Base-by-base conservation (phyloP, 2,888 invertebrate species). In the Rhagonycha lutea region DNA sequence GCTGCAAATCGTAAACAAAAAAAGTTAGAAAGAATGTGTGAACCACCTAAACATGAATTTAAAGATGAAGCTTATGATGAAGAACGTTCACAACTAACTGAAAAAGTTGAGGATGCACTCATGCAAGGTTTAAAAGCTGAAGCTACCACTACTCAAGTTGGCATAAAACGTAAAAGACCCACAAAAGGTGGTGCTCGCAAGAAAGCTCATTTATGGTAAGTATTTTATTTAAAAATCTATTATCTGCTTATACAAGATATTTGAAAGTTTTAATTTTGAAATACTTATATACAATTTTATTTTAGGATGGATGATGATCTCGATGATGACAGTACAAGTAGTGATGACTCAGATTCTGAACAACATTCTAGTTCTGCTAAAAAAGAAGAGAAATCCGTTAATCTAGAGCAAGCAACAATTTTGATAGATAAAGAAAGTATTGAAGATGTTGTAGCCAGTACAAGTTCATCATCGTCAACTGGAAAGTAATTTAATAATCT, bases 21-120 rank as follows among this genome's bases (percentile, higher is more conserved):
- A 81, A 96, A 95, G 86, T 87, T 97, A 14, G 95, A 96, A 81
- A 91, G 92, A 79, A 89, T 98, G 14, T 90, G 94, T 60, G 92
- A 94, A 8, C 92, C 93, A 82, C 95, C 95, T 0, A 96, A 94
- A 85, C 95, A 97, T 80, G 94, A 96, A 80, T 95, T 98, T 85
- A 93, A 94, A 80, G 96, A 97, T 87, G 91, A 93, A 69, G 89
- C 90, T 3, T 97, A 96, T 85, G 95, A 96, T 78, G 92, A 93
- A 79, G 92, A 94, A 72, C 90, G 96, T 68, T 91, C 94, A 8
- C 92, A 91, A 74, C 87, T 97, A 73, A 92, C 94, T 0, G 96
- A 97, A 80, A 92, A 94, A 80, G 92, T 97, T 0, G 94, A 92
- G 81, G 94, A 95, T 83, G 96, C 98, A 0, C 91, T 98, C 0